Conservation (phyloP, 2,113 vertebrate genomes). For the Carassius gibelio region DNA sequence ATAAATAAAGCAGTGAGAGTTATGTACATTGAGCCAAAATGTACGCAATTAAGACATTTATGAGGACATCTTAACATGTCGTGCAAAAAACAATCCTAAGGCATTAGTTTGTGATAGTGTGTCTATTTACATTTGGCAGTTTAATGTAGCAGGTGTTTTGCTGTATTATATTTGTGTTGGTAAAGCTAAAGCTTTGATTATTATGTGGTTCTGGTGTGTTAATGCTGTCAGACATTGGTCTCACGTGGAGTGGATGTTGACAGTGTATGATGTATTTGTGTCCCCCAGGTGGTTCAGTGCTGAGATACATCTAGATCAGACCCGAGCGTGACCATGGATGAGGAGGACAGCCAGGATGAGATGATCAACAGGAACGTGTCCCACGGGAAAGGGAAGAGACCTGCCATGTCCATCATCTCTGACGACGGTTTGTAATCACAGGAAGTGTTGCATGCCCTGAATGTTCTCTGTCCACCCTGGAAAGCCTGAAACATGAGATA, state of each 20-base stretch:
- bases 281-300: neutral
- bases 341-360: slow-evolving; percentile 89
- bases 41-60: neutral
- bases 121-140: too few relatives aligned
- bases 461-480: neutral
- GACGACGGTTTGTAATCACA: slow-evolving; percentile 70
- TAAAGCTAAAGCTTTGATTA: neutral
- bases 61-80: too few relatives aligned
- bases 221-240: neutral
- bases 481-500: neutral
- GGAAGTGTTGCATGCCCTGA: neutral
- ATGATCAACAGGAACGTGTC: slow-evolving; percentile 78
- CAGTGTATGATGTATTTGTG: neutral
- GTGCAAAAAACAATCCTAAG: neutral
- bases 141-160: too few relatives aligned
- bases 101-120: neutral
- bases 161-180: neutral
- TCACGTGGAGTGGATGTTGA: neutral
- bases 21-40: neutral
- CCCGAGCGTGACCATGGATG: slow-evolving; percentile 88
- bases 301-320: neutral
- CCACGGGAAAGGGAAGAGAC: slow-evolving; percentile 72
- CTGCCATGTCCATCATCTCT: slow-evolving; percentile 69
- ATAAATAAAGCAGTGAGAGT: neutral
- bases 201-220: neutral